A percentile compares a stretch with the other conserved stretches of the same genome.
Evolutionary conservation across 2,797 vertebrate species (phyloP).

Genomic region (Remorina albescens): DNA sequence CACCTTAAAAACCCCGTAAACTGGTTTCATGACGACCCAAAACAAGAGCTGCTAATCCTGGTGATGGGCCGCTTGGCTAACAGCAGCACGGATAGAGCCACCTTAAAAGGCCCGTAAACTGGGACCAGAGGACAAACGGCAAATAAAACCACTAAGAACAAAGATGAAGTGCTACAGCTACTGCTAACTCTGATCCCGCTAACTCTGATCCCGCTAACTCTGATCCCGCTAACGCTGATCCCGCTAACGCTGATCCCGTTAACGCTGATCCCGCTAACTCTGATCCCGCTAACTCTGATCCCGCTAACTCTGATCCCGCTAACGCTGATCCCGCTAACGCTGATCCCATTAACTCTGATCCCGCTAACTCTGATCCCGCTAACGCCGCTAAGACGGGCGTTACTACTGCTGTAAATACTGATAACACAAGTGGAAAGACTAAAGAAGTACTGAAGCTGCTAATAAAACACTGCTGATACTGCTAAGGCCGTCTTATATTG

Average conservation of each 20-base stretch:
- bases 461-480: no score
- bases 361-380: background rate
- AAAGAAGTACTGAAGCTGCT: no score
- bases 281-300: no score
- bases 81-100: background rate
- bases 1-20: conserved; percentile 7
- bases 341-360: no score
- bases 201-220: no score
- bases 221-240: no score
- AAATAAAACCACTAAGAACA: background rate
- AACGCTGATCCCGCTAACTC: no score
- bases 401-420: no score
- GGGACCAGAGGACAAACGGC: background rate
- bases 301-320: background rate
- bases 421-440: no score
- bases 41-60: background rate
- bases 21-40: conserved; percentile 4
- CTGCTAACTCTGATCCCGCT: background rate
- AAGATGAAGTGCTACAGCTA: background rate
- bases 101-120: background rate
- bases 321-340: background rate
- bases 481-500: no score
- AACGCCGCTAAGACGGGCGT: background rate
- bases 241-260: no score
- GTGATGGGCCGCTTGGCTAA: background rate